Evolutionary conservation across 53 echinoderm and acorn worm genomes (phyloP).

Genomic region (Holothuria leucospilota): DNA sequence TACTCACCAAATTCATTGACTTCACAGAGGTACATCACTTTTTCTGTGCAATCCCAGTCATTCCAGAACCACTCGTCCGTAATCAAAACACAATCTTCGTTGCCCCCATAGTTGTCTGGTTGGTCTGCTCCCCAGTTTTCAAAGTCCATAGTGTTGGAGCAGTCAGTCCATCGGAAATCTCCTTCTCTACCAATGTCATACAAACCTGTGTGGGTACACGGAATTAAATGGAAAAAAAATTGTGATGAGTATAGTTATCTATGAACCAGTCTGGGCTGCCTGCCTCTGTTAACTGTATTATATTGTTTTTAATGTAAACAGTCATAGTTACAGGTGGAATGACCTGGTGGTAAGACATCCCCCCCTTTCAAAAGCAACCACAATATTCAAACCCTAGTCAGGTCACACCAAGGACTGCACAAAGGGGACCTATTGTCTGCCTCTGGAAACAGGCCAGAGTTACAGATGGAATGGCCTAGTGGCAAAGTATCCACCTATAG

Average conservation of each 20-base stretch:
- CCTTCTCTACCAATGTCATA: constrained; percentile 76
- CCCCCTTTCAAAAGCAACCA: too few relatives aligned
- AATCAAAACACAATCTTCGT: constrained; percentile 81
- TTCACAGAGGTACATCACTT: constrained; percentile 83
- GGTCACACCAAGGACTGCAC: too few relatives aligned
- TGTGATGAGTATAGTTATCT: background rate
- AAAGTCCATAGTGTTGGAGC: constrained; percentile 57
- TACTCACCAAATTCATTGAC: constrained; percentile 71
- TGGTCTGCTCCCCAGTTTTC: constrained; percentile 80
- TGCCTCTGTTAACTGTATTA: too few relatives aligned
- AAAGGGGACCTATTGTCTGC: too few relatives aligned
- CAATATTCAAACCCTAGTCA: too few relatives aligned
- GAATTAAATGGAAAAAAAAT: background rate
- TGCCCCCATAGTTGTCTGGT: constrained; percentile 62
- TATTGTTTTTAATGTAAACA: too few relatives aligned
- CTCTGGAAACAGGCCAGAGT: too few relatives aligned
- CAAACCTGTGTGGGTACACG: constrained; percentile 2
- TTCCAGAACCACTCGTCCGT: constrained; percentile 74
- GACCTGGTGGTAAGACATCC: too few relatives aligned
- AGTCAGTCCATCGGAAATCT: constrained; percentile 80
- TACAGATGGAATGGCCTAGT: too few relatives aligned
- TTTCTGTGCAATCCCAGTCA: constrained; percentile 72
- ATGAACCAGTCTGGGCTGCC: too few relatives aligned
- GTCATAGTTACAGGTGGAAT: too few relatives aligned
- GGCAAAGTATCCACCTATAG: too few relatives aligned